Evolutionary conservation across 2,113 vertebrate species (phyloP), one percentile per base, ranked within the genome.

Genomic region (Jacana jacana): DNA sequence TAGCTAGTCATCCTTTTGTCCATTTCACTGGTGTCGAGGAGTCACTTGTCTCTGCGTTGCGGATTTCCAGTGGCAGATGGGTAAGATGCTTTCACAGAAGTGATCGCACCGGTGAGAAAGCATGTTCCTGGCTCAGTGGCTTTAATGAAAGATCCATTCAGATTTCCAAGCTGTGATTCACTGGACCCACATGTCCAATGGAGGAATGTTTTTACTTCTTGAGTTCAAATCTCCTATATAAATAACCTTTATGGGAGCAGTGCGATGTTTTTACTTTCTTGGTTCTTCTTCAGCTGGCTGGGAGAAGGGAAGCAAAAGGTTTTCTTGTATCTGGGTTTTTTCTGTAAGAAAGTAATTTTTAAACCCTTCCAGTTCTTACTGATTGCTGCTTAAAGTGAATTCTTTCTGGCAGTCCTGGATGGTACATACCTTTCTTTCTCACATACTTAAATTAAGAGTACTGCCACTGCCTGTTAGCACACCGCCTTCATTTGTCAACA

Each of bases 341-440:
- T 52, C 51, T 46, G 30, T 76, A 88, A 86, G 57, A 78, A 54
- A 86, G 16, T 40, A 8, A 71, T 79, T 96, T 93, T 79, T 52
- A 86, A 91, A 40, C 60, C 42, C 63, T 94, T 66, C 49, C 76
- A 93, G 80, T 88, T 86, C 92, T 71, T 91, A 78, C 31, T 86
- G 54, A 24, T 86, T 28, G 60, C 83, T 81, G 72, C 66, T 90
- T 79, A 79, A 93, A 81, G 48, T 9, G 6, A 81, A 44, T 52
- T 88, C 60, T 81, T 81, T 61, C 86, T 93, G 94, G 73, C 86
- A 92, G 86, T 84, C 80, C 82, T 8, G 55, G 72, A 77, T 94
- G 63, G 65, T 88, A 51, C 81, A 70, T 93, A 89, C 94, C 96
- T 97, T 97, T 97, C 82, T 94, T 91, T 94, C 92, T 97, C 93